Evolutionary conservation across 2,888 invertebrate genomes (phyloP).

Genomic region (Calameuta pallipes): DNA sequence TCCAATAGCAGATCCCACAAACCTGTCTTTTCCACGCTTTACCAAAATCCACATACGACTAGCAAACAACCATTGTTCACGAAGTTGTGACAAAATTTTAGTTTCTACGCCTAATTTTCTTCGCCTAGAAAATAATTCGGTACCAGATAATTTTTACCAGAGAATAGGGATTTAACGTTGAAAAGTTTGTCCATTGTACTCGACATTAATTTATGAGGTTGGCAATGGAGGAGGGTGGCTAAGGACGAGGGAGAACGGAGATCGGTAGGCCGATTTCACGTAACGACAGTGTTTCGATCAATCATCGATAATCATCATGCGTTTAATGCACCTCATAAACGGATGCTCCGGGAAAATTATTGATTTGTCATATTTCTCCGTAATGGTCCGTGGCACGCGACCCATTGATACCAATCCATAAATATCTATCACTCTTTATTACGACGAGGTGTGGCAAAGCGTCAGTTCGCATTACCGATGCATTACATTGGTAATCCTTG

Average conservation of each 20-base stretch:
- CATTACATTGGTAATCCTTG: conserved; percentile 9
- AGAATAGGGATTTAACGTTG: neutral
- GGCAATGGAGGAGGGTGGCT: neutral
- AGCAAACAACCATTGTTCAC: neutral
- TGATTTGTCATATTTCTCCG: conserved; percentile 51
- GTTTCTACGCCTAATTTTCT: neutral
- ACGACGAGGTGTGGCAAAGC: conserved; percentile 17
- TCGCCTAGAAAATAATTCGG: neutral
- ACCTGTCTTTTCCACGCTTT: neutral
- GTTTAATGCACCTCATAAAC: conserved; percentile 49
- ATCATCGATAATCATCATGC: conserved; percentile 48
- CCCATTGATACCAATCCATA: conserved; percentile 20
- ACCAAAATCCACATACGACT: neutral
- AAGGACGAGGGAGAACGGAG: neutral
- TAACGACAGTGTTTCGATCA: conserved; percentile 42
- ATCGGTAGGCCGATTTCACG: neutral
- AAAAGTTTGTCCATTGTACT: neutral
- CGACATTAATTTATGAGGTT: neutral
- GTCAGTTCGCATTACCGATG: conserved; percentile 3
- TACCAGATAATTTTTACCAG: neutral
- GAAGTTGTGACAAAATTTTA: neutral
- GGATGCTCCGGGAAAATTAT: conserved; percentile 42
- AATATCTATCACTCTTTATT: conserved; percentile 23
- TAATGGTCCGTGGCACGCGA: conserved; percentile 37
- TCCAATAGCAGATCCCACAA: neutral